Base-by-base conservation (phyloP, 2,888 invertebrate genomes). In the Nowickia ferox region DNA sequence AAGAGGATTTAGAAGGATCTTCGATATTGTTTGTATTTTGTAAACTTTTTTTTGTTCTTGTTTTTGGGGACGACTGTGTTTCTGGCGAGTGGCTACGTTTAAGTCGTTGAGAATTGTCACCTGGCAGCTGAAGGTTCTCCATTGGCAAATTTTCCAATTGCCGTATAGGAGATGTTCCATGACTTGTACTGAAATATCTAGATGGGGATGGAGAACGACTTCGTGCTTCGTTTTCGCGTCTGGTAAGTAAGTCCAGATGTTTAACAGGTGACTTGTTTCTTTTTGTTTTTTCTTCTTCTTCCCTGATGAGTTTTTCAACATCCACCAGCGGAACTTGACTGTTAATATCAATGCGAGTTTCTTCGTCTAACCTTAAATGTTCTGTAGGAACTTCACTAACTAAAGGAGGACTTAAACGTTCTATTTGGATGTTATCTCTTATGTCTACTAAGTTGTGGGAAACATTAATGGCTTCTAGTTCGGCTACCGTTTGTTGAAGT, bases 81-180 rank as follows among this genome's bases (percentile, higher is more conserved):
- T 91, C 92, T 0, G 90, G 89, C 0, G 89, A 90, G 59, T 90
- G 92, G 22, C 91, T 90, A 0, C 92, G 89, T 63, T 92, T 92
- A 0, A 92, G 84, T 30, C 89, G 88, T 10, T 61, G 9, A 74
- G n/a, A 30, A 66, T 15, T 19, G 76, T 59, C 30, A 22, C 78
- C 77, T 53, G 84, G 78, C 19, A 87, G n/a, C 75, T 90, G 89
- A 10, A 90, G 84, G 4, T 87, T 89, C 8, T 89, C 87, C 88
- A 88, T 88, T 10, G 86, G 22, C 0, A 86, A 87, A 1, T 89
- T 88, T 0, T 88, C 87, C 19, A 88, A 88, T 42, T 77, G 79
- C 15, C 71, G 44, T 3, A 11, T 17, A 13, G 78, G 76, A 17
- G 75, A 19, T 74, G 76, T 19, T 19, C 15, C 71, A 17, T 30